Evolutionary conservation across 2,113 vertebrate genomes (phyloP).

Genomic region (Callithrix jacchus): DNA sequence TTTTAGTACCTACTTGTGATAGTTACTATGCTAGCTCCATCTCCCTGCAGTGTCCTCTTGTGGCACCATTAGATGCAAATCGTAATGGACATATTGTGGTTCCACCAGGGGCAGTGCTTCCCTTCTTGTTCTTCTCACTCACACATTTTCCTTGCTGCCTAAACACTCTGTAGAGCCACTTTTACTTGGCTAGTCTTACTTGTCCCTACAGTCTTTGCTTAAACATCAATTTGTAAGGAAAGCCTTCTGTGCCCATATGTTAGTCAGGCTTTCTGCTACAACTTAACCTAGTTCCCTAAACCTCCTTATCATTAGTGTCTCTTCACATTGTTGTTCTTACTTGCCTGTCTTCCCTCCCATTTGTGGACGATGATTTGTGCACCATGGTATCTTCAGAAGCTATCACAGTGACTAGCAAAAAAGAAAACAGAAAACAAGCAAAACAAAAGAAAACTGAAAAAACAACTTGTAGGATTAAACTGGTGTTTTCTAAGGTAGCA

Average conservation of each 20-base stretch:
- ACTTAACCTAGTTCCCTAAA: background rate
- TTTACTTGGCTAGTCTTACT: background rate
- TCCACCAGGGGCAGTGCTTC: background rate
- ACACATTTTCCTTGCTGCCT: background rate
- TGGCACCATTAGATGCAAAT: background rate
- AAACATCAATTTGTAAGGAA: constrained; percentile 12
- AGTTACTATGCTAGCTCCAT: too few species aligned
- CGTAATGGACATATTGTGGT: background rate
- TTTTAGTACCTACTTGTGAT: background rate
- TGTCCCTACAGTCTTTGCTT: background rate
- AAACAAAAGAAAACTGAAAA: too few species aligned
- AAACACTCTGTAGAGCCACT: background rate
- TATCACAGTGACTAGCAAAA: background rate
- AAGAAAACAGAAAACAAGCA: too few species aligned
- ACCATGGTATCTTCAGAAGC: background rate
- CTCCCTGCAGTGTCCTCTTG: background rate
- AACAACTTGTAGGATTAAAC: background rate
- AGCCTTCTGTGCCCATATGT: background rate
- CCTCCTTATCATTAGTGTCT: background rate
- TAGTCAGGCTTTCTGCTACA: background rate
- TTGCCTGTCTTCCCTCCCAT: background rate
- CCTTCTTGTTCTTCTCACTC: background rate
- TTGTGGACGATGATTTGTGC: background rate
- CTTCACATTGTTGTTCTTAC: background rate
- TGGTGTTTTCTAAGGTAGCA: background rate